phyloP scores from a whole-genome alignment of 2,888 invertebrate genomes.

The Euzophera pinguis region DNA sequence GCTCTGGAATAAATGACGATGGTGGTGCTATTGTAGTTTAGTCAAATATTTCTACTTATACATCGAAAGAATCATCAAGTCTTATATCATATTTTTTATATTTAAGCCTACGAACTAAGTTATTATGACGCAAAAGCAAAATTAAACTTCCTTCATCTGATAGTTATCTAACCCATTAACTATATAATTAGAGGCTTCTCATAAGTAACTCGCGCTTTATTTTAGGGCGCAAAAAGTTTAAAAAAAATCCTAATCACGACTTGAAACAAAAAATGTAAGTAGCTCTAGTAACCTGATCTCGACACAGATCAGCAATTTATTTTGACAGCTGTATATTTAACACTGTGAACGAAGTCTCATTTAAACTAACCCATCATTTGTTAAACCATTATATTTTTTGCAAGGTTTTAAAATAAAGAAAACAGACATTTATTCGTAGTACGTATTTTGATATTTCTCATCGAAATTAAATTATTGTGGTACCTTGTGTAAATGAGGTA shows the following conservation, averaged over 20 bases:
- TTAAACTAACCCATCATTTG: constrained; percentile 1
- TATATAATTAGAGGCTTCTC: constrained; percentile 18
- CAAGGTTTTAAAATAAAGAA: background rate
- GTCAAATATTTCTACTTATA: too few species aligned
- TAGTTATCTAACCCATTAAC: constrained; percentile 17
- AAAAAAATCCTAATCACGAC: constrained; percentile 22
- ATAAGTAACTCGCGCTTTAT: constrained; percentile 18
- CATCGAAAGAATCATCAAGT: too few species aligned
- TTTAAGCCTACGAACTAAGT: background rate
- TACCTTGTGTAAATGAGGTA: too few species aligned
- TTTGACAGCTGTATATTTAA: constrained; percentile 38
- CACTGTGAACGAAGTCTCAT: constrained; percentile 12
- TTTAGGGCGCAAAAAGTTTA: constrained; percentile 20
- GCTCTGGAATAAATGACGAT: too few species aligned
- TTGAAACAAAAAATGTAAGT: constrained; percentile 20
- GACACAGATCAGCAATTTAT: constrained; percentile 35
- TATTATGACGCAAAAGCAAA: background rate
- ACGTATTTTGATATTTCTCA: background rate
- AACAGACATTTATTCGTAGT: background rate
- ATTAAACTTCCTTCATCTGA: background rate
- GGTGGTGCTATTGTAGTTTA: too few species aligned
- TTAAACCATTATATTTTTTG: constrained; percentile 9
- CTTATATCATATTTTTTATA: background rate
- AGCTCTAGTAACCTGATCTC: constrained; percentile 22
- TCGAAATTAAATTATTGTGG: too few species aligned